Base-by-base conservation (phyloP, 2,888 invertebrate genomes). In the Cosmopolites sordidus region DNA sequence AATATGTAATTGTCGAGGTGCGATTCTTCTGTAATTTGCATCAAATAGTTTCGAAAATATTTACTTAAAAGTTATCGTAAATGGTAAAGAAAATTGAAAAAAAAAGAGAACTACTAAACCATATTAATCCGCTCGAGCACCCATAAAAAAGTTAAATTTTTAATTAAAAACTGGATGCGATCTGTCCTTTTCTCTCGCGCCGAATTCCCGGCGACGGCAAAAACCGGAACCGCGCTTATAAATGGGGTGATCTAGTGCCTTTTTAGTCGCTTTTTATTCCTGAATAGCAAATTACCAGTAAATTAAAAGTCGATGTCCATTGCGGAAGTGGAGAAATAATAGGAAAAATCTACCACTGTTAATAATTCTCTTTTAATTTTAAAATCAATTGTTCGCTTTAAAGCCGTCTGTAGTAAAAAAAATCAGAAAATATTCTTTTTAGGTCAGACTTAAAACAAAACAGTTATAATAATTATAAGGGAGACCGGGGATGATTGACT, bases 281-380 rank as follows among this genome's bases (percentile, higher is more conserved):
- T n/a, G 33, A 33, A 33, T 33, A n/a, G 33, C 33, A 12, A 33
- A 33, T 33, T 33, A 33, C 33, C 33, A 33, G 33, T 33, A 33
- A 33, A 33, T 33, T 33, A 33, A 33, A 33, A 33, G 33, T 33
- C 33, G 33, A 33, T 33, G 33, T 12, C 12, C n/a, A 11, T 12
- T 4, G 33, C 33, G 33, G 33, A 33, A 33, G 33, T 33, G 33
- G 11, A 2, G 33, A 33, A n/a, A 33, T 33, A 33, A n/a, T 33
- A 12, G 33, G 11, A 11, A 22, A 22, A 33, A 33, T 33, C 33
- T 9, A 33, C 33, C n/a, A 11, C n/a, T 5, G 33, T 33, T 33
- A 5, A 33, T 33, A 27, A 27, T n/a, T n/a, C 27, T 27, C 27
- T 27, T 27, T 27, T 27, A 27, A 27, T 27, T 27, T 27, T 27